Evolutionary conservation across 2,888 invertebrate species (phyloP).

Genomic region (Polylopha cassiicola): DNA sequence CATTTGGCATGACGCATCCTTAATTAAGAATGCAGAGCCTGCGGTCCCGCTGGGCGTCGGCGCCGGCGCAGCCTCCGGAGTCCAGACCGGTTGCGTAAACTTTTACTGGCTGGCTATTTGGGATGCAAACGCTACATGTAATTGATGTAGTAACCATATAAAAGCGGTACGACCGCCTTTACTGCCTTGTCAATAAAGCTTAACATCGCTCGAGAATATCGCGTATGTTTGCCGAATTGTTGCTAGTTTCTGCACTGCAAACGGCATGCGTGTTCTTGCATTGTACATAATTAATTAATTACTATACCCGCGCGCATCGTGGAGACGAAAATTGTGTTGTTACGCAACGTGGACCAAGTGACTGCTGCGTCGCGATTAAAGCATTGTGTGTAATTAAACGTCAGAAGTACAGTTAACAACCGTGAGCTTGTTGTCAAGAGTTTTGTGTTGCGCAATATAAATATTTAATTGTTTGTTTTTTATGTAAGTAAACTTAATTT

Average conservation of each 20-base stretch:
- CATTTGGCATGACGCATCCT: conserved; percentile 15
- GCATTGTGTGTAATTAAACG: conserved; percentile 14
- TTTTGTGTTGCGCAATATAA: conserved; percentile 8
- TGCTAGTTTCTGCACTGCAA: conserved; percentile 12
- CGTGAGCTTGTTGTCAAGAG: conserved; percentile 8
- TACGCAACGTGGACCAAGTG: neutral
- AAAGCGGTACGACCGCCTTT: too few species aligned
- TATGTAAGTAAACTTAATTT: too few species aligned
- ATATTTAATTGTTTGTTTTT: conserved; percentile 3
- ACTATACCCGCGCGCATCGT: conserved; percentile 33
- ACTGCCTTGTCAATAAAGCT: too few species aligned
- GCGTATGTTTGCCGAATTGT: too few species aligned
- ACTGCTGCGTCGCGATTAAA: conserved; percentile 6
- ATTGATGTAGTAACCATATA: too few species aligned
- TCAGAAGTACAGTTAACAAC: conserved; percentile 9
- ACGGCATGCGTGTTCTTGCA: conserved; percentile 32
- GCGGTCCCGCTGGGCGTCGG: neutral
- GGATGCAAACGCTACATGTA: too few species aligned
- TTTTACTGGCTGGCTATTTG: too few species aligned
- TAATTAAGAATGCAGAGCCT: conserved; percentile 14
- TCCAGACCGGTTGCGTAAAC: conserved; percentile 40
- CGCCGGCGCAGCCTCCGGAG: conserved; percentile 12
- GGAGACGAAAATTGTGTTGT: neutral
- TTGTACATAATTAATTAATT: conserved; percentile 51
- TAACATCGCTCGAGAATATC: too few species aligned